These are phyloP conservation scores for Anneissia japonica DNA, from an alignment of 35 echinoderm and acorn worm species.

Conservation along the genomic window DNA sequence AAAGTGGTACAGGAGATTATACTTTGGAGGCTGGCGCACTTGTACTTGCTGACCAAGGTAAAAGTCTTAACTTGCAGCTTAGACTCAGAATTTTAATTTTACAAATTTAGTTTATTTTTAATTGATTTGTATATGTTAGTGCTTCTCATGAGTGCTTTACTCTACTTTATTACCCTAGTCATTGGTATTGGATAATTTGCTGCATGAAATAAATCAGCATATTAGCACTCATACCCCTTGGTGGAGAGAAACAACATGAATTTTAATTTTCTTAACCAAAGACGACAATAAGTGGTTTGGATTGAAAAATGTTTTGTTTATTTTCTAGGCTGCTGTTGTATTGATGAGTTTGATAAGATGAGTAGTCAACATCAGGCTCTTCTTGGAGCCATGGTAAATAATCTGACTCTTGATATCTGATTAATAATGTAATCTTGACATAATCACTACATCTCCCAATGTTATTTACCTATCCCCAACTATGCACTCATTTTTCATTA, in stretches of 20 bases:
- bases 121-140: too few species aligned
- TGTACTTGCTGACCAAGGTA: constrained; percentile 92
- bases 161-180: neutral
- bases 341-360: constrained; percentile 99
- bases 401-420: too few species aligned
- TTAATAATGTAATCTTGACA: neutral
- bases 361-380: constrained; percentile 82
- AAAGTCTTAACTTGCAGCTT: neutral
- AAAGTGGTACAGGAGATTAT: constrained; percentile 83
- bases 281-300: too few species aligned
- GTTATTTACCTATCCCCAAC: neutral
- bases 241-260: too few species aligned
- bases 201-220: neutral
- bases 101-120: too few species aligned
- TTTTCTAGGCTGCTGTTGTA: constrained; percentile 82
- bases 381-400: constrained; percentile 81
- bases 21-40: constrained; percentile 88
- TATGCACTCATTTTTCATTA: neutral
- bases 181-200: neutral
- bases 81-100: too few species aligned
- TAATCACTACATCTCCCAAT: neutral
- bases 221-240: too few species aligned
- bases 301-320: constrained; percentile 1
- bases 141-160: too few species aligned
- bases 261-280: too few species aligned